Percentiles rank a stretch among this genome's conserved stretches.
Evolutionary conservation across 1,140 invertebrate species (phyloP).

Genomic region (Ceratitis capitata): DNA sequence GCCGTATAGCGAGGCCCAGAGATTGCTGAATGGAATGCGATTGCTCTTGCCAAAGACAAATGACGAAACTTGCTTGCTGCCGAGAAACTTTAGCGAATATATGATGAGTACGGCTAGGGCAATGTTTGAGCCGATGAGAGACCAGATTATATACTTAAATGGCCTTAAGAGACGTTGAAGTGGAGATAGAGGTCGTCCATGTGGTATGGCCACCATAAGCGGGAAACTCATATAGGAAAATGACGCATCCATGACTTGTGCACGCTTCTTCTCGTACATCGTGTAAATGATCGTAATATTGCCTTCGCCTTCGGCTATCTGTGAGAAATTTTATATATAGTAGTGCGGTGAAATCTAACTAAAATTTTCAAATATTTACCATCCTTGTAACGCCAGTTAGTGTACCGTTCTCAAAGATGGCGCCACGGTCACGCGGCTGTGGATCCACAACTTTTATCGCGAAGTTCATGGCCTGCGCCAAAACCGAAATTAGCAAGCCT

Average conservation of each 20-base stretch:
- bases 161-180: slow-evolving; percentile 53
- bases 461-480: slow-evolving; percentile 57
- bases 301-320: slow-evolving; percentile 53
- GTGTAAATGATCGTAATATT: slow-evolving; percentile 55
- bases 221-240: slow-evolving; percentile 53
- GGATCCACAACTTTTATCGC: slow-evolving; percentile 44
- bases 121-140: slow-evolving; percentile 48
- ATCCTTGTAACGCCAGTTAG: slow-evolving; percentile 52
- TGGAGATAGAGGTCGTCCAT: slow-evolving; percentile 48
- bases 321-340: not conserved
- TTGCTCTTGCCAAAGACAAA: slow-evolving; percentile 53
- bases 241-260: slow-evolving; percentile 51
- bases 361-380: slow-evolving; percentile 45
- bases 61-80: slow-evolving; percentile 6
- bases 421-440: slow-evolving; percentile 48
- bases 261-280: slow-evolving; percentile 52
- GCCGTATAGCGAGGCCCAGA: slow-evolving; percentile 52
- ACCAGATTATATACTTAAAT: slow-evolving; percentile 52
- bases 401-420: slow-evolving; percentile 51
- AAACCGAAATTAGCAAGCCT: slow-evolving; percentile 48
- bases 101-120: slow-evolving; percentile 47
- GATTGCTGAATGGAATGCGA: slow-evolving; percentile 47
- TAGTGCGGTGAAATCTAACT: not conserved
- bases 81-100: slow-evolving; percentile 26
- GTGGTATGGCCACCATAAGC: slow-evolving; percentile 50